Percentiles rank a stretch among this genome's conserved stretches.
Evolutionary conservation across 23 tunicate species (phyloP).

Genomic region (Ascidia mentula): DNA sequence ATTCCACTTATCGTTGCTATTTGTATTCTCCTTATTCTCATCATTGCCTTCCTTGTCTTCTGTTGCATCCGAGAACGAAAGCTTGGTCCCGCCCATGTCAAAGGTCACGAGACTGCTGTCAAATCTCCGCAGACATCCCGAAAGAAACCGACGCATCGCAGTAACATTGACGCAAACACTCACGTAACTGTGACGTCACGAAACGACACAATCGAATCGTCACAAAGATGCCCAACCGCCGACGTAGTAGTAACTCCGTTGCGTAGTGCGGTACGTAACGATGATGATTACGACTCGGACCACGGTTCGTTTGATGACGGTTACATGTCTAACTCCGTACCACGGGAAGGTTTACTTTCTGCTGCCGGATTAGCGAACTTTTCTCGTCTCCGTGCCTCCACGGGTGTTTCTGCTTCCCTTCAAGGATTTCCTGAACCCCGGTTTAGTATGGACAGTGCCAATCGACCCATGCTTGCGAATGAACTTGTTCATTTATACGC

Average conservation of each 20-base stretch:
- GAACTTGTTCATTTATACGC: slow-evolving; percentile 25
- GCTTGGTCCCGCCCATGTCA: slow-evolving; percentile 27
- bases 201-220: background rate
- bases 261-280: background rate
- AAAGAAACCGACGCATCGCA: slow-evolving; percentile 32
- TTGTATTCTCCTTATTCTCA: slow-evolving; percentile 13
- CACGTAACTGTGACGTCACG: slow-evolving; percentile 42
- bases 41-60: slow-evolving; percentile 12
- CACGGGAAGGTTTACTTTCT: slow-evolving; percentile 39
- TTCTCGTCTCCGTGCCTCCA: background rate
- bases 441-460: background rate
- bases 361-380: background rate
- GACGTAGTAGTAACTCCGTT: slow-evolving; percentile 56
- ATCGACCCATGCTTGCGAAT: background rate
- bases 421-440: background rate
- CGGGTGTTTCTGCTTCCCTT: background rate
- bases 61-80: background rate
- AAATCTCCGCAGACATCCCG: slow-evolving; percentile 19
- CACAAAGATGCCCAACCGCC: slow-evolving; percentile 56
- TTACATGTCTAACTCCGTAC: slow-evolving; percentile 48
- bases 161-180: slow-evolving; percentile 31
- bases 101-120: slow-evolving; percentile 43
- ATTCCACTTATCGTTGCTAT: slow-evolving; percentile 48
- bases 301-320: slow-evolving; percentile 26
- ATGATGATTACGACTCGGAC: slow-evolving; percentile 18